Percentiles rank a stretch among this genome's conserved stretches.
Conservation (phyloP, 2,113 vertebrate species). For the Perca fluviatilis region DNA sequence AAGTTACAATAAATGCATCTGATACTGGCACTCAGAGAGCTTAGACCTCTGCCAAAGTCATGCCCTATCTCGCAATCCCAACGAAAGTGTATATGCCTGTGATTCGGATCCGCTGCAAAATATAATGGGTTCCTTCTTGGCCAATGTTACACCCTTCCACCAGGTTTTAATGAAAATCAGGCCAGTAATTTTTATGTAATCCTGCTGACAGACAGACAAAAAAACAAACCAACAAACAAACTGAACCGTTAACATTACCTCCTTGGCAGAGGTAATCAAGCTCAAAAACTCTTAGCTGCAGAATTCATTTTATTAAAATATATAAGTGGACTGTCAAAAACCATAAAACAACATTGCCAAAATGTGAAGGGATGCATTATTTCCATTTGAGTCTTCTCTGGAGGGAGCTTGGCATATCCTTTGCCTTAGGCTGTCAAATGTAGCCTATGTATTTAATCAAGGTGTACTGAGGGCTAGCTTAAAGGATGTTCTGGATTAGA, state of each 20-base stretch:
- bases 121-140: too few species aligned
- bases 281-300: not conserved
- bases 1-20: not conserved
- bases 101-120: too few species aligned
- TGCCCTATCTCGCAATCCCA: too few species aligned
- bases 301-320: not conserved
- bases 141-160: too few species aligned
- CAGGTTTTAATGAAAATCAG: too few species aligned
- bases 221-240: too few species aligned
- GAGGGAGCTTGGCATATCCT: not conserved
- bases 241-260: too few species aligned
- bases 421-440: constrained; percentile 4
- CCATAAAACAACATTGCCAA: not conserved
- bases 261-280: not conserved
- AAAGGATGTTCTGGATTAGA: constrained; percentile 37
- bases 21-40: not conserved
- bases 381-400: not conserved
- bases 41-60: too few species aligned
- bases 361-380: not conserved
- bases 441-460: constrained; percentile 26
- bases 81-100: too few species aligned
- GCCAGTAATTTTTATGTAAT: too few species aligned
- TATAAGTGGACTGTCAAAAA: not conserved
- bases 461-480: constrained; percentile 16
- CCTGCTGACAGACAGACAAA: too few species aligned